Base-by-base conservation (phyloP, 2,888 invertebrate species). In the Cryptocephalus moraei region DNA sequence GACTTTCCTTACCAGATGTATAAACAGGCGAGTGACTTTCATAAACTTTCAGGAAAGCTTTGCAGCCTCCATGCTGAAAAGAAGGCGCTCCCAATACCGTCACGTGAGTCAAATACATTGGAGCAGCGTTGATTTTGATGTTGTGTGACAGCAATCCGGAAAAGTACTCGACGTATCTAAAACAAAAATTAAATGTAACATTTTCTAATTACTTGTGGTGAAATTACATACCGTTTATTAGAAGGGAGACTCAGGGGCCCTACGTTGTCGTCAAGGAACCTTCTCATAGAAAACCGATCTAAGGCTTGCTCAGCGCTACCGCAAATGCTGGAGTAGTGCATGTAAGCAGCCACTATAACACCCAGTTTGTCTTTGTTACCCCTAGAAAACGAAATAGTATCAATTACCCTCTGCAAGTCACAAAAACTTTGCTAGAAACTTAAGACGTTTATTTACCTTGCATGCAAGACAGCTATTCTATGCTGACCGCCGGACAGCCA, bases 301-400 rank as follows among this genome's bases (percentile, higher is more conserved):
- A 93, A 77, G 9, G 91, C 91, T 67, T 87, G 84, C 66, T 85
- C 85, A 3, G 79, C 79, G 41, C 74, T 78, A n/a, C 91, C 90
- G 72, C 92, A 93, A 63, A 94, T 92, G 65, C 85, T 89, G 56
- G 90, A 89, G 75, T 93, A 94, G 73, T 92, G 89, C 85, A 93
- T 88, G 73, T 91, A 93, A 10, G 92, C 90, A 14, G 91, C 89
- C 52, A 93, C 86, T 54, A 92, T 81, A 44, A 91, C 86, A 41
- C 91, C 92, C 33, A 91, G 76, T 48, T 92, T 79, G 63, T 91
- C 90, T 60, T 87, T 81, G 65, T 84, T 86, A 39, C 91, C 91
- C 76, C 88, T 86, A 73, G 4, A 73, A 64, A 40, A 46, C 49
- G 6, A 22, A 40, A 22, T 22, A 22, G 6, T 36, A 6, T 36